Evolutionary conservation across 92 coral and sea anemone genomes (phyloP), one percentile per base, ranked within the genome.

Genomic region (Isaurus tuberculatus): DNA sequence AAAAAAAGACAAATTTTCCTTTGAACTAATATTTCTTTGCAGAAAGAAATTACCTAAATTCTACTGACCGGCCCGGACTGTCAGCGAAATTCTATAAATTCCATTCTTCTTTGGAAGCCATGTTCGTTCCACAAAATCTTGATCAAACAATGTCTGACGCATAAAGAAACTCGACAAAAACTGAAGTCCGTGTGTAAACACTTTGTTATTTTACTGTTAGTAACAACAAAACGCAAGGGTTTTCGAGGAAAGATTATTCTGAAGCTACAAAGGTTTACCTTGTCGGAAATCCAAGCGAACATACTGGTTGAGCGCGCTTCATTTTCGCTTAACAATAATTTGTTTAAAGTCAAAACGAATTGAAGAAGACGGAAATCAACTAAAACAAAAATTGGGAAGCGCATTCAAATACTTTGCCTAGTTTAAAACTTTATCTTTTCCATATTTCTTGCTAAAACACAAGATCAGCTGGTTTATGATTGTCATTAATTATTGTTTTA

Each of bases 141-240:
- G 48, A 77, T 58, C 82, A 77, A 77, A 77, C 82, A 77, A 58
- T 13, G 70, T 77, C 32, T 60, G 82, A 58, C 82, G 82, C 82
- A 77, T 13, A 42, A 37, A 77, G 65, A 43, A 34, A 44, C 55
- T 33, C 34, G 40, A 77, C 70, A 77, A 60, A 77, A 46, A 57
- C 49, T 77, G 82, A 77, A 77, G 82, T 19, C 33, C 70, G n/a
- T 77, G 70, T 25, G 82, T 63, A 77, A 77, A 77, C 58, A 77
- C n/a, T 15, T 42, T 31, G 34, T 60, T 58, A 77, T 77, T 9
- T 34, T 13, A 17, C 20, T 34, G 19, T 77, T 33, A 33, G n/a
- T 2, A 34, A 33, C 49, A 15, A 32, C n/a, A 27, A 36, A 77
- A 77, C 32, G 36, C 69, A 77, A 17, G 81, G 25, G 19, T 77